A percentile compares a stretch with the other conserved stretches of the same genome.
These are phyloP conservation scores for Bursaphelenchus okinawaensis DNA, from an alignment of 2,888 invertebrate species.

Conservation along the genomic window DNA sequence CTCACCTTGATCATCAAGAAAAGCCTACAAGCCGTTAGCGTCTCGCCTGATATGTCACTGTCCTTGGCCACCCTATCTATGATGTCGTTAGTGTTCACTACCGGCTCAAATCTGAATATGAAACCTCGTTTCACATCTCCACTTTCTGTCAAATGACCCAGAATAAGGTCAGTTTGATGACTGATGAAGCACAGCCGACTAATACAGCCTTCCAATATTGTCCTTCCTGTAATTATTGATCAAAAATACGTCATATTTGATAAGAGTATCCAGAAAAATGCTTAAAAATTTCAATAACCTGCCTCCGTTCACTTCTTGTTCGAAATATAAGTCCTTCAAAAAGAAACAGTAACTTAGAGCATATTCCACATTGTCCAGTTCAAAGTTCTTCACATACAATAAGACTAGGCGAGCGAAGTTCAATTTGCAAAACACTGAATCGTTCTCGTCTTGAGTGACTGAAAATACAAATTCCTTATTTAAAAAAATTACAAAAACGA, in stretches of 20 bases:
- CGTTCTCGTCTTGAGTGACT: conserved; percentile 40
- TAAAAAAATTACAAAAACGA: not conserved
- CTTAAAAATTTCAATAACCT: not conserved
- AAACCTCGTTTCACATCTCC: conserved; percentile 38
- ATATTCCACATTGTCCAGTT: conserved; percentile 42
- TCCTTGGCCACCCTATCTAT: conserved; percentile 48
- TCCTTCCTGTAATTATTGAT: conserved; percentile 29
- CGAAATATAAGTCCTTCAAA: conserved; percentile 32
- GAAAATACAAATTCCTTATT: conserved; percentile 15
- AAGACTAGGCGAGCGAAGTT: conserved; percentile 51
- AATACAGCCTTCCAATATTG: conserved; percentile 53
- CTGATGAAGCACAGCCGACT: conserved; percentile 48
- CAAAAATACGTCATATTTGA: no score
- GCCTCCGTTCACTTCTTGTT: not conserved
- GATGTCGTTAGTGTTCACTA: conserved; percentile 30
- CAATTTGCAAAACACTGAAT: conserved; percentile 40
- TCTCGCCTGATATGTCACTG: conserved; percentile 43
- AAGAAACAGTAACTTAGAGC: conserved; percentile 54
- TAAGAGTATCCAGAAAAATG: not conserved
- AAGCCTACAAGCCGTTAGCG: conserved; percentile 30
- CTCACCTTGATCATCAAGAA: conserved; percentile 27
- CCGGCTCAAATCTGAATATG: conserved; percentile 44
- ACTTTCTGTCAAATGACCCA: conserved; percentile 37
- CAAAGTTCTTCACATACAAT: conserved; percentile 52
- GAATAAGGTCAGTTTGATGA: conserved; percentile 34